Evolutionary conservation across 35 echinoderm and acorn worm species (phyloP).

Genomic region (Ptychodera flava): DNA sequence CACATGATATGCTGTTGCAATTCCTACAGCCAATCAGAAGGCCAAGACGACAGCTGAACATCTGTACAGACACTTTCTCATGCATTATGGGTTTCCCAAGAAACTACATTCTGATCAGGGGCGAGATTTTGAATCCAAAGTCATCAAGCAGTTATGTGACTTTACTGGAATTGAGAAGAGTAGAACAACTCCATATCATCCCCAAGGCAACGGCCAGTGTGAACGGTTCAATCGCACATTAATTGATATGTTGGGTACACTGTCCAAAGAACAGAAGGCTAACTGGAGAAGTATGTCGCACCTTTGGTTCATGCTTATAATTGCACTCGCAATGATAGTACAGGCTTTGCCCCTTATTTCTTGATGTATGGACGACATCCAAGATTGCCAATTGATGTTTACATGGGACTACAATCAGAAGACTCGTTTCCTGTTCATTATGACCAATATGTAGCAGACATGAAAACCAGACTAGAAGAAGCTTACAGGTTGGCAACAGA

Average conservation of each 20-base stretch:
- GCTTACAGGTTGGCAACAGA: not conserved
- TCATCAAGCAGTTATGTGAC: constrained; percentile 17
- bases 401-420: not conserved
- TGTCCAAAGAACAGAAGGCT: constrained; percentile 25
- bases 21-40: no score
- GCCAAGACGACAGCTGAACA: constrained; percentile 36
- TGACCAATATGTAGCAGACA: not conserved
- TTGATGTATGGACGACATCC: constrained; percentile 51
- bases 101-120: constrained; percentile 45
- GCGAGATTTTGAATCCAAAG: constrained; percentile 38
- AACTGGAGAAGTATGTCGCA: constrained; percentile 20
- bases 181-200: constrained; percentile 38
- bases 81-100: constrained; percentile 48
- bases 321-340: constrained; percentile 31
- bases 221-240: constrained; percentile 20
- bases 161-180: constrained; percentile 33
- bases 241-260: constrained; percentile 27
- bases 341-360: constrained; percentile 40
- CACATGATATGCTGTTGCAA: no score
- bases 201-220: constrained; percentile 12
- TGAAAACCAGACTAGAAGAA: not conserved
- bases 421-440: not conserved
- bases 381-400: constrained; percentile 31
- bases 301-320: constrained; percentile 45
- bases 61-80: constrained; percentile 45